A percentile compares a stretch with the other conserved stretches of the same genome.
Evolutionary conservation across 2,113 vertebrate genomes (phyloP).

Genomic region (Illadopsis cleaveri): DNA sequence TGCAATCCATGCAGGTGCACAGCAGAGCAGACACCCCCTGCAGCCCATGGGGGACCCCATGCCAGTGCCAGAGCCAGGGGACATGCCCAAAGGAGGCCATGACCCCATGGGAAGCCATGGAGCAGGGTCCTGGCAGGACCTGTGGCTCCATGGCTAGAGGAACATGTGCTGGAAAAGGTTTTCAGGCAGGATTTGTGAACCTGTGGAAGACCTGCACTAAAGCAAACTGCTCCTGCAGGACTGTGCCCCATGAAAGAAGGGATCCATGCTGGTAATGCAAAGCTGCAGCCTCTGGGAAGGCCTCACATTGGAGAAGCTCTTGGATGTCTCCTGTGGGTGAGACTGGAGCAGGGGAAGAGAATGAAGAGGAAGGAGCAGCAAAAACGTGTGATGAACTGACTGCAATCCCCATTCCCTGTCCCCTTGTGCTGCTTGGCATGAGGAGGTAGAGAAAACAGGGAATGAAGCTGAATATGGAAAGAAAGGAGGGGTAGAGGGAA

Average conservation of each 20-base stretch:
- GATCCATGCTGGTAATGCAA: not conserved
- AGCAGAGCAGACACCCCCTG: not conserved
- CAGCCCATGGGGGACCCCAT: not conserved
- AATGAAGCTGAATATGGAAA: not conserved
- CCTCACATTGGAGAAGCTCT: not conserved
- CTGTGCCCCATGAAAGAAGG: not conserved
- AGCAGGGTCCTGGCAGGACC: not conserved
- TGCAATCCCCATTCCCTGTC: not conserved
- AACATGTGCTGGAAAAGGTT: not conserved
- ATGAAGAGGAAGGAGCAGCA: not conserved
- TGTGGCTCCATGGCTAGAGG: not conserved
- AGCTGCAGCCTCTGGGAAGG: not conserved
- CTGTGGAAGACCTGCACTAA: not conserved
- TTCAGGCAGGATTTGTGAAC: not conserved
- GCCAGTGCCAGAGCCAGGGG: not conserved
- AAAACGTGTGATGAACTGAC: not conserved
- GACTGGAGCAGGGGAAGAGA: not conserved
- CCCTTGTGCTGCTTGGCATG: not conserved
- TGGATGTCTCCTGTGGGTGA: not conserved
- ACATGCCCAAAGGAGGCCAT: not conserved
- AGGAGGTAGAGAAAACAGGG: not conserved
- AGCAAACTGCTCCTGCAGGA: not conserved
- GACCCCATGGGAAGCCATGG: accelerated
- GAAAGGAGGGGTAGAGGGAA: not conserved
- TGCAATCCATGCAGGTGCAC: not conserved